Evolutionary conservation across 2,888 invertebrate genomes (phyloP), one percentile per base, ranked within the genome.

Genomic region (Chrysolina oricalcia): DNA sequence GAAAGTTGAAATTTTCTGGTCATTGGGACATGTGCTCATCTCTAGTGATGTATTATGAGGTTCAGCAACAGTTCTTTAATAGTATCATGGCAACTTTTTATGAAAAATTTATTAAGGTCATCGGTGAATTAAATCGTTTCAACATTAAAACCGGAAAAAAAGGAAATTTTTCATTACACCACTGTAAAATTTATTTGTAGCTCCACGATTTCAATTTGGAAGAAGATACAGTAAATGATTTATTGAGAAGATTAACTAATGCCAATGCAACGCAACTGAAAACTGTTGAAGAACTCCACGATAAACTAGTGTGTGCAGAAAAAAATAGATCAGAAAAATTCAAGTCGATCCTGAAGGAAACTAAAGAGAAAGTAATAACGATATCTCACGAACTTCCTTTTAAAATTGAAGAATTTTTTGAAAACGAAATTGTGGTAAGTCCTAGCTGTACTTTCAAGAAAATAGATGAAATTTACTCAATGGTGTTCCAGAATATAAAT

Each of bases 401-500:
- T 62, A 83, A 86, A 77, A 70, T 86, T 40, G 86, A 87, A 70
- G 80, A 84, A 74, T 84, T 81, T 73, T 86, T 88, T 68, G 86
- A 87, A 78, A 70, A 83, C 2, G 84, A 87, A 81, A 82, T 88
- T 40, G 64, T 85, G 79, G 86, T 86, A 82, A 79, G 68, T 68
- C n/a, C 2, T 19, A 53, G 10, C 53, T 21, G 8, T 53, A 10
- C 21, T 19, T 17, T 19, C 35, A 35, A 35, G 6, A 8, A 35
- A 35, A 3, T 6, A 3, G 6, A 35, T 3, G 0, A 35, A 35
- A 35, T 35, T 4, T 35, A 35, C 8, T 35, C 4, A 8, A 35
- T 35, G 46, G 50, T 62, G 64, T 84, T 85, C 65, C 72, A 87
- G 86, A 82, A 84, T 40, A 78, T 86, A 4, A 88, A 88, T 76